Percentiles rank a stretch among this genome's conserved stretches.
Evolutionary conservation across 2,113 vertebrate genomes (phyloP).

Genomic region (Clupea harengus): DNA sequence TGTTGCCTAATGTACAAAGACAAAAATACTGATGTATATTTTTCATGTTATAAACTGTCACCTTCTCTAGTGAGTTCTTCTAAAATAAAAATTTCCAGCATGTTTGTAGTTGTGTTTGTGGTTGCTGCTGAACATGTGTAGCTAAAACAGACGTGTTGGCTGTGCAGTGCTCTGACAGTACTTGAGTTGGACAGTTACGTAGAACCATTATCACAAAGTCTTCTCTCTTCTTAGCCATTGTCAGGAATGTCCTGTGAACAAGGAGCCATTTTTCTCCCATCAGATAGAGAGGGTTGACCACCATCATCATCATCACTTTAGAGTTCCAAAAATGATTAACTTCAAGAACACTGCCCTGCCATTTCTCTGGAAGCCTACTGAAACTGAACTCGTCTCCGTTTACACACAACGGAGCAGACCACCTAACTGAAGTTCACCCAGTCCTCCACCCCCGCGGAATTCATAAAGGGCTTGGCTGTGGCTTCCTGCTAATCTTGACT

Average conservation of each 20-base stretch:
- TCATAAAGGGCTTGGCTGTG: not conserved
- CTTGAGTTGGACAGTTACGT: too few relatives aligned
- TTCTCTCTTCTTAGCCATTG: not conserved
- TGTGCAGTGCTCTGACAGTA: not conserved
- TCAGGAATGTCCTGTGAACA: not conserved
- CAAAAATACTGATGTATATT: slow-evolving; percentile 97
- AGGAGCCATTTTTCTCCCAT: not conserved
- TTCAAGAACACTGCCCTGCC: not conserved
- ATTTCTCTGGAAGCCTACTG: not conserved
- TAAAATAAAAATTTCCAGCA: slow-evolving; percentile 96
- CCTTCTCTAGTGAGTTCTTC: slow-evolving; percentile 97
- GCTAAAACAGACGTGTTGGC: not conserved
- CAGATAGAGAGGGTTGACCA: not conserved
- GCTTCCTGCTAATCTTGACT: not conserved
- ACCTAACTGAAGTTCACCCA: too few relatives aligned
- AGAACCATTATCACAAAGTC: not conserved
- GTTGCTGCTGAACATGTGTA: not conserved
- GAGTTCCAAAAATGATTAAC: not conserved
- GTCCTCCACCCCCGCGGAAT: not conserved
- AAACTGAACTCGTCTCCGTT: not conserved
- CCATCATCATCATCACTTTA: too few relatives aligned
- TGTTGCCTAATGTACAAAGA: slow-evolving; percentile 95
- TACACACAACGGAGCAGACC: too few relatives aligned
- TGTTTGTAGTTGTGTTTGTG: slow-evolving; percentile 61
- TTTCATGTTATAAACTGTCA: slow-evolving; percentile 97